These are phyloP conservation scores for Monoplex corrugatus DNA, from an alignment of 2,888 invertebrate species.

Conservation along the genomic window DNA sequence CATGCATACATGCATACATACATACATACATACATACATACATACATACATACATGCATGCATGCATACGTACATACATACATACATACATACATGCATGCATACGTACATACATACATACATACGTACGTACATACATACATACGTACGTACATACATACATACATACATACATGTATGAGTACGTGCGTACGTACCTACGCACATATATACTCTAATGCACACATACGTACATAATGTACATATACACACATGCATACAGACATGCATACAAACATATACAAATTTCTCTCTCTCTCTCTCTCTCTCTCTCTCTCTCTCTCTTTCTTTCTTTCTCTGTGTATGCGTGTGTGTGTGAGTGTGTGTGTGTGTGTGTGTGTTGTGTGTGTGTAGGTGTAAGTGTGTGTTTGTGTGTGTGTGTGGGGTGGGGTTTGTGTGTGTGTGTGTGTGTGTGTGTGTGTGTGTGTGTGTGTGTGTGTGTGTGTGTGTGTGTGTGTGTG, in stretches of 20 bases:
- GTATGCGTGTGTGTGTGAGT: too few relatives aligned
- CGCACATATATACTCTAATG: background rate
- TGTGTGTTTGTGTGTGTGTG: too few relatives aligned
- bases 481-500: too few relatives aligned
- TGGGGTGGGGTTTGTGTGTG: too few relatives aligned
- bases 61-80: background rate
- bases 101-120: background rate
- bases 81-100: background rate
- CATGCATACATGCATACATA: background rate
- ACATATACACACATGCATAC: conserved; percentile 15
- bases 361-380: too few relatives aligned
- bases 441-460: too few relatives aligned
- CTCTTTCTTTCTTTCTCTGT: too few relatives aligned
- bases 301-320: too few relatives aligned
- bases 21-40: background rate
- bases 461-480: too few relatives aligned
- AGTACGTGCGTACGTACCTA: background rate
- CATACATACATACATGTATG: background rate
- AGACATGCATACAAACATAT: background rate
- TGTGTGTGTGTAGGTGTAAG: too few relatives aligned
- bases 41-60: conserved; percentile 14
- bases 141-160: background rate
- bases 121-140: background rate
- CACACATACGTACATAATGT: conserved; percentile 15
- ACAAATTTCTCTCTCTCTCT: background rate